Percentiles rank a stretch among this genome's conserved stretches.
phyloP scores from a whole-genome alignment of 2,113 vertebrate species.

The Merops nubicus region DNA sequence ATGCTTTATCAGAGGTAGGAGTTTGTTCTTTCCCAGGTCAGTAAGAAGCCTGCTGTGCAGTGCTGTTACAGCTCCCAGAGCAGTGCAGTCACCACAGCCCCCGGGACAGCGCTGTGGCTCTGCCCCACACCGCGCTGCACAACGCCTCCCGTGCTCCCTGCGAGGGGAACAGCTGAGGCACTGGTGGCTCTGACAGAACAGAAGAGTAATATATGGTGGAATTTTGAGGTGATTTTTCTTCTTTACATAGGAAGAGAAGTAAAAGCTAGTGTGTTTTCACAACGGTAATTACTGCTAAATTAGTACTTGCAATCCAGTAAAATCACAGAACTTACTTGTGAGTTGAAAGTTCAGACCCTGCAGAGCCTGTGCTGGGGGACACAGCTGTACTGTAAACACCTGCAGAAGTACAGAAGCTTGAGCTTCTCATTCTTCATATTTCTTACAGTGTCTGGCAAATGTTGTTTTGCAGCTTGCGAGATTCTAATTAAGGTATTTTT shows the following conservation, averaged over 20 bases:
- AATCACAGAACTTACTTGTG: not conserved
- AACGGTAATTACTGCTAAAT: too few species aligned
- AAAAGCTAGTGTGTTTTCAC: too few species aligned
- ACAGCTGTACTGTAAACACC: not conserved
- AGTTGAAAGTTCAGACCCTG: not conserved
- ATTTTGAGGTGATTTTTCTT: too few species aligned
- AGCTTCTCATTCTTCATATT: not conserved
- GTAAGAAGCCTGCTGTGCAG: not conserved
- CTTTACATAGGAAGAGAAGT: too few species aligned
- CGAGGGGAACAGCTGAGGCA: too few species aligned
- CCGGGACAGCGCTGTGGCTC: too few species aligned
- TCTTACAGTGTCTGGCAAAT: not conserved
- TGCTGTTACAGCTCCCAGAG: too few species aligned
- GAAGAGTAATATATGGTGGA: too few species aligned
- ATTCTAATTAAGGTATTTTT: not conserved
- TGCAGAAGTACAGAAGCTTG: not conserved
- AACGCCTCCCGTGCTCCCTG: too few species aligned
- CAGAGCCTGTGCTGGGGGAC: not conserved
- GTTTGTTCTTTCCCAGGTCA: not conserved
- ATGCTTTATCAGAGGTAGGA: slow-evolving; percentile 96
- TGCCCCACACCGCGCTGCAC: too few species aligned
- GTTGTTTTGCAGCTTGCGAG: not conserved
- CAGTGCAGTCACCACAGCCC: not conserved
- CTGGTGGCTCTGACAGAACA: too few species aligned
- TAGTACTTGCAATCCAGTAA: too few species aligned